Conservation (phyloP, 1,140 invertebrate species). For the Nasonia giraulti region DNA sequence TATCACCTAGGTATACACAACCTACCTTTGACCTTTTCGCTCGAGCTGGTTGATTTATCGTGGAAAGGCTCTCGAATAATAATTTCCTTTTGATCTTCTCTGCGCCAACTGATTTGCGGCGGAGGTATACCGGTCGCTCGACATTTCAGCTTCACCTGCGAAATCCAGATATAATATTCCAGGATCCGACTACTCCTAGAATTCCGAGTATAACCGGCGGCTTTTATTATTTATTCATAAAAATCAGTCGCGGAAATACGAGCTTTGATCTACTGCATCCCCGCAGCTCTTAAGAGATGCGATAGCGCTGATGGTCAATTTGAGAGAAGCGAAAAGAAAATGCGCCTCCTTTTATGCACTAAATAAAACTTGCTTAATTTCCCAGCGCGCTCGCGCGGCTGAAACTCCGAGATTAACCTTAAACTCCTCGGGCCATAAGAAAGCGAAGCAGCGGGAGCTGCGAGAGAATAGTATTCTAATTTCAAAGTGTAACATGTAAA, state of each 20-base stretch:
- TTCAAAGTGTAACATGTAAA: background rate
- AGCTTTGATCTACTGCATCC: background rate
- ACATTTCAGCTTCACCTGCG: slow-evolving; percentile 76
- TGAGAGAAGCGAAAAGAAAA: background rate
- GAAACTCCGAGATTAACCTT: background rate
- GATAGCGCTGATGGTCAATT: background rate
- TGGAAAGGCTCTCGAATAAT: slow-evolving; percentile 79
- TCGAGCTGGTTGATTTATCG: slow-evolving; percentile 49
- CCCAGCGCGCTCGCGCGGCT: too few species aligned
- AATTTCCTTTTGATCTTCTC: slow-evolving; percentile 89
- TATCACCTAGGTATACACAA: background rate
- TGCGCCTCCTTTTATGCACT: background rate
- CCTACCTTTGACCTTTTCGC: slow-evolving; percentile 46
- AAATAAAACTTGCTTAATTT: background rate
- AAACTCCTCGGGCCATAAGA: background rate
- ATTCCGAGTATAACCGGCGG: background rate
- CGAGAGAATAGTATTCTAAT: background rate
- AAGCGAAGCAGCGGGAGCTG: background rate
- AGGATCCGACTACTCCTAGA: too few species aligned
- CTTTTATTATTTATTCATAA: background rate
- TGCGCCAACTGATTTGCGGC: slow-evolving; percentile 89
- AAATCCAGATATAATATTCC: slow-evolving; percentile 36
- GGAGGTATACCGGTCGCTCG: slow-evolving; percentile 87
- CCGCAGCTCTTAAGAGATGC: background rate
- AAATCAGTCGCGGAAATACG: background rate